phyloP scores from a whole-genome alignment of 1,140 invertebrate species.

The Diorhabda elongata region DNA sequence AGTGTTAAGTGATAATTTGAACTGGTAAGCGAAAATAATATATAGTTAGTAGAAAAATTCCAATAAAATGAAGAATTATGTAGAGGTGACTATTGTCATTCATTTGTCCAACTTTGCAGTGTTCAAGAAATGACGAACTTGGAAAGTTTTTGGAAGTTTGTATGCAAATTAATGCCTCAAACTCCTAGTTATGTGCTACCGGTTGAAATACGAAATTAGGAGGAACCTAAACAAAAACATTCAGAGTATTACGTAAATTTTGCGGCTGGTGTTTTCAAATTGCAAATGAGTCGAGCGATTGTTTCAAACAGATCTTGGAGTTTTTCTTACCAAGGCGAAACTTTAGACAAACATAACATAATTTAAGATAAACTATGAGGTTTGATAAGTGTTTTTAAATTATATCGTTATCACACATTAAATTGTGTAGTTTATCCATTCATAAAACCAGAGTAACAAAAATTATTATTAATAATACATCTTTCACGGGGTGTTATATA shows the following conservation, averaged over 20 bases:
- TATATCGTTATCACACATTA: background rate
- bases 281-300: conserved; percentile 4
- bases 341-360: background rate
- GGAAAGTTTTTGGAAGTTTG: conserved; percentile 30
- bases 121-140: background rate
- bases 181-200: conserved; percentile 28
- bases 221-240: conserved; percentile 33
- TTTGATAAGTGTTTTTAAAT: background rate
- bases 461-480: no score
- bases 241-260: conserved; percentile 19
- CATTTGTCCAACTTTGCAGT: background rate
- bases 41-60: no score
- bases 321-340: background rate
- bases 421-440: no score
- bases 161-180: conserved; percentile 40
- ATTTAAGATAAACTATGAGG: background rate
- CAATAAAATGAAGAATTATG: no score
- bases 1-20: no score
- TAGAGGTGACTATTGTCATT: no score
- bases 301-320: background rate
- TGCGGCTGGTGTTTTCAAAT: background rate
- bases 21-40: no score
- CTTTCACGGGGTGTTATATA: no score
- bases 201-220: conserved; percentile 33
- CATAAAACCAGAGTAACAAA: no score